Percentiles rank a stretch among this genome's conserved stretches.
phyloP scores from a whole-genome alignment of 2,888 invertebrate species.

The Calephelis perditalis region DNA sequence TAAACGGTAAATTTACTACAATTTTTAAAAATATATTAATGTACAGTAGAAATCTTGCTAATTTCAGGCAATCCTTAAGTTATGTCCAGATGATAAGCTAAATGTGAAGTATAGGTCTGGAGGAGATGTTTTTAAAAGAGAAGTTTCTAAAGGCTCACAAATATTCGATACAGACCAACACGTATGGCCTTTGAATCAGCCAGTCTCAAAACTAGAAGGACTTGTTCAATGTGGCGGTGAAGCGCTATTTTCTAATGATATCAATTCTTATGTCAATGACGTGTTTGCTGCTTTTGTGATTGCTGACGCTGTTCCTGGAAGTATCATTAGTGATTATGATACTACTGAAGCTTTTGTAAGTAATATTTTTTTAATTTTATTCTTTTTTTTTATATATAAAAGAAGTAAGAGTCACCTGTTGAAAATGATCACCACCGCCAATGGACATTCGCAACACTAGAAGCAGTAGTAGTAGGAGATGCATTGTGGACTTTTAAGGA shows the following conservation, averaged over 20 bases:
- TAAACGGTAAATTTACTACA: too few species aligned
- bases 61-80: constrained; percentile 69
- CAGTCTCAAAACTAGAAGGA: constrained; percentile 86
- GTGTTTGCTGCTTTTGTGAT: constrained; percentile 85
- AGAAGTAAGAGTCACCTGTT: too few species aligned
- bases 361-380: constrained; percentile 12
- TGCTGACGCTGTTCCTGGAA: constrained; percentile 76
- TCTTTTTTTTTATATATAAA: too few species aligned
- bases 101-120: constrained; percentile 75
- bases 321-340: constrained; percentile 78
- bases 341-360: constrained; percentile 81
- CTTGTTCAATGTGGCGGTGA: constrained; percentile 84
- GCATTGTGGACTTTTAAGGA: too few species aligned
- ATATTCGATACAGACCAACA: constrained; percentile 82
- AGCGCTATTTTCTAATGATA: constrained; percentile 87
- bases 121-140: constrained; percentile 77
- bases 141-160: constrained; percentile 83
- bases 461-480: too few species aligned
- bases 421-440: too few species aligned
- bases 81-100: constrained; percentile 73
- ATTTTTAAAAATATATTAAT: too few species aligned
- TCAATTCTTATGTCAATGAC: constrained; percentile 81
- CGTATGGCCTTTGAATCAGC: constrained; percentile 85
- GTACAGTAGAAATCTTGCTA: not conserved
- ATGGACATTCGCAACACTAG: too few species aligned